Conservation (phyloP, 2,888 invertebrate genomes). For the Coremacera marginata region DNA sequence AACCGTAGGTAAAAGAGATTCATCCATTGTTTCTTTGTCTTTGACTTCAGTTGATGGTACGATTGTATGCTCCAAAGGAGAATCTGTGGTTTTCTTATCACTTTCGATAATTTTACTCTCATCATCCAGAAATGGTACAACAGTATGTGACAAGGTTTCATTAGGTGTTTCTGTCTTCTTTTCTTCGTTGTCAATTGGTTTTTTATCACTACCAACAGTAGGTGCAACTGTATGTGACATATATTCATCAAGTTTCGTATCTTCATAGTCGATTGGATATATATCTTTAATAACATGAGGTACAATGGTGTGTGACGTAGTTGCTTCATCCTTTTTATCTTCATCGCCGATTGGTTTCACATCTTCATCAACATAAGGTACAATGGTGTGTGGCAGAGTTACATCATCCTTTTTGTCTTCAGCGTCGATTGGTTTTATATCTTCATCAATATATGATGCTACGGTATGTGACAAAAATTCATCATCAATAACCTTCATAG, state of each 20-base stretch:
- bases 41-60: background rate
- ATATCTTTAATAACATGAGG: background rate
- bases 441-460: background rate
- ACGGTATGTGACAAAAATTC: constrained; percentile 34
- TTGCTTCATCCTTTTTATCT: constrained; percentile 41
- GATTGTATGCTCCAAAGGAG: background rate
- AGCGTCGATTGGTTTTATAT: constrained; percentile 17
- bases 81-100: background rate
- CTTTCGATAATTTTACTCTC: background rate
- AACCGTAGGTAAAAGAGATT: background rate
- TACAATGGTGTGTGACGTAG: constrained; percentile 38
- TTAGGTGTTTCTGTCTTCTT: constrained; percentile 41
- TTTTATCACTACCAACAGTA: background rate
- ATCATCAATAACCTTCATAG: constrained; percentile 35
- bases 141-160: constrained; percentile 16
- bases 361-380: background rate
- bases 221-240: constrained; percentile 37
- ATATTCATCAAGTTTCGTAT: constrained; percentile 40
- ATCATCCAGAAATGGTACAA: background rate
- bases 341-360: constrained; percentile 14
- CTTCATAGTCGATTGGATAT: constrained; percentile 13
- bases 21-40: no score
- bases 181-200: constrained; percentile 28
- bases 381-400: background rate
- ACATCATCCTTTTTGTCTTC: constrained; percentile 38